Conservation (phyloP, 2,888 invertebrate genomes). For the Papilio demoleus region DNA sequence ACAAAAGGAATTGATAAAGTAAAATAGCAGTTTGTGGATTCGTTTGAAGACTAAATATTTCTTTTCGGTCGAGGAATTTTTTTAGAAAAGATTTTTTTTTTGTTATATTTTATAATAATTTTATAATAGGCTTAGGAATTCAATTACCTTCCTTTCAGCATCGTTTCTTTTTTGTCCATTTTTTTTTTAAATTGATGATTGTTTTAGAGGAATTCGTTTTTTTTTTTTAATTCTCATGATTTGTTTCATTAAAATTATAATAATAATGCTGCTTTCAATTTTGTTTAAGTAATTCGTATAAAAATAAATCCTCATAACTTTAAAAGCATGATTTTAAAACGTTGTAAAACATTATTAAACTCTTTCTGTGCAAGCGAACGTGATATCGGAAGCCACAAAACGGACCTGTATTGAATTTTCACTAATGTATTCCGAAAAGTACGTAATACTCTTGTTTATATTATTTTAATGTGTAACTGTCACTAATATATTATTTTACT, state of each 20-base stretch:
- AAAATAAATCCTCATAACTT: neutral
- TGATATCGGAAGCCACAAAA: constrained; percentile 27
- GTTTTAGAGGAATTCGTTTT: too few relatives aligned
- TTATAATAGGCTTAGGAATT: neutral
- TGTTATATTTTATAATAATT: constrained; percentile 15
- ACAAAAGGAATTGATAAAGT: constrained; percentile 44
- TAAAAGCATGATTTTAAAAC: neutral
- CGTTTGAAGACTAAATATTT: constrained; percentile 34
- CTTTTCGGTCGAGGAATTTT: neutral
- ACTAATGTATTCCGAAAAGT: constrained; percentile 27
- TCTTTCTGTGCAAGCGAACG: neutral
- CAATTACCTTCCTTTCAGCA: constrained; percentile 5
- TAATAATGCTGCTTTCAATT: too few relatives aligned
- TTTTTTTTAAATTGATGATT: neutral
- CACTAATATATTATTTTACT: neutral
- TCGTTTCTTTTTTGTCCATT: neutral
- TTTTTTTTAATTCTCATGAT: too few relatives aligned
- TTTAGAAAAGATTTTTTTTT: neutral
- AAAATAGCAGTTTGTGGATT: constrained; percentile 44
- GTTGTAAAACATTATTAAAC: neutral
- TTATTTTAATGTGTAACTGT: neutral
- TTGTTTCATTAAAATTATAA: too few relatives aligned
- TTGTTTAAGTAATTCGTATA: too few relatives aligned
- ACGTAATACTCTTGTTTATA: constrained; percentile 11
- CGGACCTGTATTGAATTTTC: constrained; percentile 17